Conservation (phyloP, 2,888 invertebrate genomes). For the Synergus umbraculus region DNA sequence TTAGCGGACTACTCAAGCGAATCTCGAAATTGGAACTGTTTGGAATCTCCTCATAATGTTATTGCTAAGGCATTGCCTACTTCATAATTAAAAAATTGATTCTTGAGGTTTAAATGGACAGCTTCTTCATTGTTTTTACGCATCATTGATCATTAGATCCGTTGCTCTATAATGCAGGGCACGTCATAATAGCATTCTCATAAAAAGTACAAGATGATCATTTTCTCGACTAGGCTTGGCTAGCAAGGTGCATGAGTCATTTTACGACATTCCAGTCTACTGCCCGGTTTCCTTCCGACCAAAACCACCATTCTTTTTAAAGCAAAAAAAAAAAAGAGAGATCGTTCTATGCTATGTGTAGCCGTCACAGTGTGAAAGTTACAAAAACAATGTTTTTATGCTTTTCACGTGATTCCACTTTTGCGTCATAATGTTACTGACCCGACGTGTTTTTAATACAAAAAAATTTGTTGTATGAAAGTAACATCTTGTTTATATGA, state of each 20-base stretch:
- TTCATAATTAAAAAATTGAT: background rate
- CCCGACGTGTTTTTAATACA: slow-evolving; percentile 20
- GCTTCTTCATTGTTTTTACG: slow-evolving; percentile 5
- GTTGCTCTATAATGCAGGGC: slow-evolving; percentile 7
- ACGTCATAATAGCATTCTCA: slow-evolving; percentile 12
- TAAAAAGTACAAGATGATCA: slow-evolving; percentile 32
- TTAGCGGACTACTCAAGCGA: background rate
- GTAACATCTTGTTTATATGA: slow-evolving; percentile 23
- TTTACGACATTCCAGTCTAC: slow-evolving; percentile 32
- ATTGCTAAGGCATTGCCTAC: background rate
- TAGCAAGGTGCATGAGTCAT: slow-evolving; percentile 42
- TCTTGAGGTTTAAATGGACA: background rate
- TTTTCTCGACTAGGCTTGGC: slow-evolving; percentile 35
- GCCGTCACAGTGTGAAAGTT: slow-evolving; percentile 18
- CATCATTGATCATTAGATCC: slow-evolving; percentile 14
- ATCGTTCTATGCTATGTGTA: background rate
- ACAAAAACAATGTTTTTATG: slow-evolving; percentile 23
- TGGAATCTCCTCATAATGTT: slow-evolving; percentile 1
- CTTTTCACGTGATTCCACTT: slow-evolving; percentile 24
- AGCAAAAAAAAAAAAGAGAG: slow-evolving; percentile 41
- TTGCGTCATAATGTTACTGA: slow-evolving; percentile 22
- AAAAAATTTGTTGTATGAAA: slow-evolving; percentile 18
- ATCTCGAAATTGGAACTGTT: background rate
- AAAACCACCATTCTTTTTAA: slow-evolving; percentile 36
- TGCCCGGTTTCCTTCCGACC: slow-evolving; percentile 29